phyloP scores from a whole-genome alignment of 2,113 vertebrate genomes.

The Paracanthobrama guichenoti region DNA sequence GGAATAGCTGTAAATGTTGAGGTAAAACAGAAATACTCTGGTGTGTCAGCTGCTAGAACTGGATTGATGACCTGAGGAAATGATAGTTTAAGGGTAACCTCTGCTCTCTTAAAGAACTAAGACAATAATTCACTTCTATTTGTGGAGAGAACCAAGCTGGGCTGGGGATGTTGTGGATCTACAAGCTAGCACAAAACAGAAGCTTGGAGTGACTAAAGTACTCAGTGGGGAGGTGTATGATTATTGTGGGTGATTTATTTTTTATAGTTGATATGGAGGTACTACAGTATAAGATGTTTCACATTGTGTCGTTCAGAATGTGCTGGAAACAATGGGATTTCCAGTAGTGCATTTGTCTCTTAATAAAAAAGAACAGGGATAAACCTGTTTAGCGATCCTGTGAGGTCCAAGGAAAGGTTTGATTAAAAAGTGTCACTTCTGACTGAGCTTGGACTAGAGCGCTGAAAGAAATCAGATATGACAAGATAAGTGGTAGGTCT shows the following conservation, averaged over 20 bases:
- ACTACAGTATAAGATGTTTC: slow-evolving; percentile 72
- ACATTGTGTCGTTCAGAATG: slow-evolving; percentile 67
- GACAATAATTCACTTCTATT: slow-evolving; percentile 32
- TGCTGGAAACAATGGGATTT: slow-evolving; percentile 71
- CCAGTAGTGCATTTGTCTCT: slow-evolving; percentile 56
- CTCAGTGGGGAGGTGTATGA: slow-evolving; percentile 73
- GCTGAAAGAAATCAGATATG: slow-evolving; percentile 75
- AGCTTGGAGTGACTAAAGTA: slow-evolving; percentile 73
- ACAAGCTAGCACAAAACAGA: slow-evolving; percentile 64
- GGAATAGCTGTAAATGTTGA: slow-evolving; percentile 14
- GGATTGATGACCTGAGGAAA: slow-evolving; percentile 36
- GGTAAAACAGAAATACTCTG: slow-evolving; percentile 35
- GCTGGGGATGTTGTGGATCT: slow-evolving; percentile 51
- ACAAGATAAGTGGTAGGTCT: slow-evolving; percentile 80
- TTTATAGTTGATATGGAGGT: slow-evolving; percentile 74
- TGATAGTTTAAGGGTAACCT: slow-evolving; percentile 35
- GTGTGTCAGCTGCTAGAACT: slow-evolving; percentile 18
- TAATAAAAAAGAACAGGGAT: slow-evolving; percentile 30
- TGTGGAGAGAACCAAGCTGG: background rate
- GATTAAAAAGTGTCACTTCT: slow-evolving; percentile 75
- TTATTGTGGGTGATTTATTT: slow-evolving; percentile 78
- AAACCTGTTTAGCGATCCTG: slow-evolving; percentile 57
- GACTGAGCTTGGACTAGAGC: slow-evolving; percentile 59
- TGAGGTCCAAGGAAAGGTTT: slow-evolving; percentile 68
- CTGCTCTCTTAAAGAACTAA: slow-evolving; percentile 26